Percentiles rank a stretch among this genome's conserved stretches.
Evolutionary conservation across 2,888 invertebrate genomes (phyloP).

Genomic region (Lycocerus yunnanus): DNA sequence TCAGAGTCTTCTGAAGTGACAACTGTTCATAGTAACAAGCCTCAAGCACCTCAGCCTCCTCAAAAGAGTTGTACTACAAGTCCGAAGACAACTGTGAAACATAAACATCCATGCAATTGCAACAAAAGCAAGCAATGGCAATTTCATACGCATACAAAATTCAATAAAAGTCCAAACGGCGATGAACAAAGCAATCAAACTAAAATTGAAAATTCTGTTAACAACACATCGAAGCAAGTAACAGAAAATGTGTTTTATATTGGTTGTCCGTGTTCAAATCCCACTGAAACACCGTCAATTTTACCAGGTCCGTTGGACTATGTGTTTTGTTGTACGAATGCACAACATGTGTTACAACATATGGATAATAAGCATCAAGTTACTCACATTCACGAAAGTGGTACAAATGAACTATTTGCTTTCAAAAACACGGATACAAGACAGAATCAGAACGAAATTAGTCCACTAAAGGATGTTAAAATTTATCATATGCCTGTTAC

Average conservation of each 20-base stretch:
- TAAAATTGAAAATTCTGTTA: neutral
- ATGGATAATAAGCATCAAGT: neutral
- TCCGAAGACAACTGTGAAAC: neutral
- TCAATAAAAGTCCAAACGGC: neutral
- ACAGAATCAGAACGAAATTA: neutral
- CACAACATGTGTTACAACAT: neutral
- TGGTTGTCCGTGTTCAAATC: neutral
- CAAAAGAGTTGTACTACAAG: too few species aligned
- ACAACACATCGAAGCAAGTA: neutral
- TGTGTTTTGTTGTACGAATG: neutral
- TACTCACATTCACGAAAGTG: neutral
- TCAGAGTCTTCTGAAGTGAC: neutral
- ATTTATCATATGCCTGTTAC: neutral
- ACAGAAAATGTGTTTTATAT: neutral
- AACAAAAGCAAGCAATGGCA: neutral
- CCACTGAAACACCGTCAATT: neutral
- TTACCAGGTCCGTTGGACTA: neutral
- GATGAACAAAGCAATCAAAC: neutral
- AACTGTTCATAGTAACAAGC: neutral
- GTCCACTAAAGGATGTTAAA: neutral
- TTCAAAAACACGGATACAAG: neutral
- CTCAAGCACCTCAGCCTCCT: neutral
- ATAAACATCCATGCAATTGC: neutral
- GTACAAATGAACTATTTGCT: neutral
- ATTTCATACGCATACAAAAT: neutral